These are phyloP conservation scores for Nasua narica DNA, from an alignment of 2,797 vertebrate species.

Conservation along the genomic window DNA sequence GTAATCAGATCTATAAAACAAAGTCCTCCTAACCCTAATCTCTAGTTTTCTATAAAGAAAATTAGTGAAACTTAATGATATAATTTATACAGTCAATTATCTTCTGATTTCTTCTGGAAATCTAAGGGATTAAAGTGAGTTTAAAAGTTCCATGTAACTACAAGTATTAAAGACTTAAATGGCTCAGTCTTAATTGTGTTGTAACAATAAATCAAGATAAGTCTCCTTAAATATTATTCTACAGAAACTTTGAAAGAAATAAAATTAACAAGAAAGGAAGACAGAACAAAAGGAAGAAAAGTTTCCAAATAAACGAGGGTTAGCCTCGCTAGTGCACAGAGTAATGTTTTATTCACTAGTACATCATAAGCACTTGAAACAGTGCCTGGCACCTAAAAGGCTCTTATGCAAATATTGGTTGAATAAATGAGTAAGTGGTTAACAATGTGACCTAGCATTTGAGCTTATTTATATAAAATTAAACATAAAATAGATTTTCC, in stretches of 20 bases:
- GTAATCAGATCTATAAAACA: background rate
- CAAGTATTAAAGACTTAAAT: background rate
- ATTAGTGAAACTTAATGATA: background rate
- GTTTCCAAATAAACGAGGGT: background rate
- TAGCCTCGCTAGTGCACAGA: background rate
- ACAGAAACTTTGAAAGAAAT: slow-evolving; percentile 7
- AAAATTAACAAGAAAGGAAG: background rate
- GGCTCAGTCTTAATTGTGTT: background rate
- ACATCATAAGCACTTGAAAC: background rate
- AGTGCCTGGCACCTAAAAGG: background rate
- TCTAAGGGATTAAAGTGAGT: background rate
- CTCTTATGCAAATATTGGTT: background rate
- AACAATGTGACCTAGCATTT: background rate
- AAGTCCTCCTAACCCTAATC: background rate
- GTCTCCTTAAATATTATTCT: slow-evolving; percentile 2
- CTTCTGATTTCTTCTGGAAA: background rate
- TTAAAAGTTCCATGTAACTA: background rate
- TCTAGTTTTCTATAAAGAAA: background rate
- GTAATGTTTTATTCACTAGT: background rate
- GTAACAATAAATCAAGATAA: background rate
- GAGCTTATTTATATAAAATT: background rate
- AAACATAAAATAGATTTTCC: slow-evolving; percentile 25
- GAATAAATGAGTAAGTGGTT: background rate
- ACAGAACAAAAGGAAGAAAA: background rate
- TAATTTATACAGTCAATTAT: background rate